phyloP scores from a whole-genome alignment of 2,888 invertebrate genomes.

The Sarcophaga rosellei region DNA sequence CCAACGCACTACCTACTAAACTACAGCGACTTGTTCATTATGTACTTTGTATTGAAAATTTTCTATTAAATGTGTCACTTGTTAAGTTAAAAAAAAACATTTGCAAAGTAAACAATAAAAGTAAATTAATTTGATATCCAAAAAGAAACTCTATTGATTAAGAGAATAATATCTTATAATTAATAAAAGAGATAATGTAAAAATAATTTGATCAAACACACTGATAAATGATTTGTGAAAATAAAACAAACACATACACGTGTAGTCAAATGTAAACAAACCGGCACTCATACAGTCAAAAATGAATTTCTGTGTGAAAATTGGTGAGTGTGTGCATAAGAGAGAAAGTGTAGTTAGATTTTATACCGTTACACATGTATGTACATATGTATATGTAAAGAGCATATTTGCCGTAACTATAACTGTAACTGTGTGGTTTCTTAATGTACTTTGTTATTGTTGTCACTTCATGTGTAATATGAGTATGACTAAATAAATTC shows the following conservation, averaged over 20 bases:
- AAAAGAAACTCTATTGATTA: neutral
- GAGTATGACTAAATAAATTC: constrained; percentile 63
- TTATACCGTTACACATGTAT: neutral
- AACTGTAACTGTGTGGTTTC: constrained; percentile 13
- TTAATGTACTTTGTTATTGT: constrained; percentile 58
- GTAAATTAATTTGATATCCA: neutral
- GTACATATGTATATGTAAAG: neutral
- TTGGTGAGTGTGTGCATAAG: too few relatives aligned
- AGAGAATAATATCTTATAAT: constrained; percentile 41
- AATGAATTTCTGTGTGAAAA: too few relatives aligned
- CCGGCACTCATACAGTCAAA: too few relatives aligned
- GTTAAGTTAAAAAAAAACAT: neutral
- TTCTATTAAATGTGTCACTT: neutral
- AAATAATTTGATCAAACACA: constrained; percentile 47
- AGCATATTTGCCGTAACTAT: too few relatives aligned
- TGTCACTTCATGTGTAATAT: constrained; percentile 63
- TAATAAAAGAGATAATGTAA: constrained; percentile 31
- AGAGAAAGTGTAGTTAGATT: too few relatives aligned
- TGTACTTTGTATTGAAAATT: too few relatives aligned
- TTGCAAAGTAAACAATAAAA: neutral
- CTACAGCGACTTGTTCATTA: too few relatives aligned
- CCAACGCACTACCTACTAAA: too few relatives aligned
- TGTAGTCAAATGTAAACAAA: too few relatives aligned
- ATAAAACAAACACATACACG: neutral
- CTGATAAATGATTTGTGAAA: constrained; percentile 30